Percentiles rank a stretch among this genome's conserved stretches.
Evolutionary conservation across 2,113 vertebrate species (phyloP).

Genomic region (Turnix velox): DNA sequence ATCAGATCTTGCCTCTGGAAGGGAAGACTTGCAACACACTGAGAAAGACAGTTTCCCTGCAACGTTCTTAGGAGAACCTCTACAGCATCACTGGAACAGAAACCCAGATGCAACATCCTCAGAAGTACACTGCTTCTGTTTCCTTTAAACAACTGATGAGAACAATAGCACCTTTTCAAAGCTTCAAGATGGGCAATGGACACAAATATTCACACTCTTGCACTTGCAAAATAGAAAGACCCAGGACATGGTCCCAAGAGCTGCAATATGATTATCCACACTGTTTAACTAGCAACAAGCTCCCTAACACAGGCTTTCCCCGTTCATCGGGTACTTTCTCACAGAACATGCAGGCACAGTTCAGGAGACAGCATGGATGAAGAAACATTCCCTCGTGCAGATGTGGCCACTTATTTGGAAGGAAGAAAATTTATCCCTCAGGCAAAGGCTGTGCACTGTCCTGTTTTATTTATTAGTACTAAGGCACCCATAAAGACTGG

Average conservation of each 20-base stretch:
- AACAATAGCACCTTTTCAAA: background rate
- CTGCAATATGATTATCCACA: background rate
- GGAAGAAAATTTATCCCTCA: background rate
- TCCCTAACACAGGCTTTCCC: background rate
- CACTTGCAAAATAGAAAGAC: background rate
- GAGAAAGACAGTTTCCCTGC: background rate
- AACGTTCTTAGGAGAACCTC: background rate
- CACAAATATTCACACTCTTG: background rate
- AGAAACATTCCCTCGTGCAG: background rate
- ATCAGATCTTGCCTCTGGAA: background rate
- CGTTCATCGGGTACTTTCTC: background rate
- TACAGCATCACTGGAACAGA: background rate
- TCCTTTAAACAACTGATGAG: background rate
- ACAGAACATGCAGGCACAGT: background rate
- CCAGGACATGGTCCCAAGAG: background rate
- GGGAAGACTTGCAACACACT: background rate
- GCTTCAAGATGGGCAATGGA: background rate
- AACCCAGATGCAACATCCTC: background rate
- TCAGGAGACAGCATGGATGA: background rate
- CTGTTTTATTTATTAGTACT: background rate
- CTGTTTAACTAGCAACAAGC: background rate
- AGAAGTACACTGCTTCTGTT: background rate
- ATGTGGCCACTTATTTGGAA: background rate
- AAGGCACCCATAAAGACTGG: background rate
- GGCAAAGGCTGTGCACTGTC: background rate